A percentile compares a stretch with the other conserved stretches of the same genome.
Conservation (phyloP, 2,113 vertebrate species). For the Benitochromis conjunctus region DNA sequence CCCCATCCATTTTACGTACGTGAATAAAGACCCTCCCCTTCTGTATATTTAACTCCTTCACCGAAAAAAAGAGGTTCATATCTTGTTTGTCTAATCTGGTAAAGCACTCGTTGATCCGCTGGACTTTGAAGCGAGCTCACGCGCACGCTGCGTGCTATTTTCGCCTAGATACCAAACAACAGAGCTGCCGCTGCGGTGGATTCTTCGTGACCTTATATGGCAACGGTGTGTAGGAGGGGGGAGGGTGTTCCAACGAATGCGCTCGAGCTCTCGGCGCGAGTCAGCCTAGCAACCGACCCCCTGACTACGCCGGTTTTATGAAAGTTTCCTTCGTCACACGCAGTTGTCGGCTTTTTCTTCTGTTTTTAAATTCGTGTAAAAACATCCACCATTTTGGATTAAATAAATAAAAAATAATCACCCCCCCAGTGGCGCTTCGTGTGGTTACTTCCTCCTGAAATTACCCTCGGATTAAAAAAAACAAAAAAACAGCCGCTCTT, state of each 20-base stretch:
- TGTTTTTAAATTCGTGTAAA: neutral
- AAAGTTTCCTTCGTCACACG: neutral
- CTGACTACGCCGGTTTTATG: neutral
- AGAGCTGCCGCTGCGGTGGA: conserved; percentile 6
- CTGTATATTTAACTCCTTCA: neutral
- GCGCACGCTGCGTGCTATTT: neutral
- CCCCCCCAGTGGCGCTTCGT: neutral
- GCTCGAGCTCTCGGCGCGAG: conserved; percentile 42
- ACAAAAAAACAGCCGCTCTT: neutral
- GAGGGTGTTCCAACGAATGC: conserved; percentile 39
- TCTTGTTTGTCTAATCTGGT: conserved; percentile 33
- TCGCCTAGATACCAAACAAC: conserved; percentile 27
- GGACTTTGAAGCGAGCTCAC: neutral
- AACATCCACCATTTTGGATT: neutral
- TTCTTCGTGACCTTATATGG: conserved; percentile 74
- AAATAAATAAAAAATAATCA: neutral
- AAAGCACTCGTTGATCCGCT: neutral
- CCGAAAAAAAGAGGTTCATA: neutral
- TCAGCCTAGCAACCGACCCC: conserved; percentile 9
- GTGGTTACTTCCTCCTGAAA: neutral
- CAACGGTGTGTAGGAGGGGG: conserved; percentile 28
- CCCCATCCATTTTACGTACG: neutral
- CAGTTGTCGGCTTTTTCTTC: neutral
- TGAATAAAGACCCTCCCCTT: neutral
- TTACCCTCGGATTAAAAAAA: neutral